Evolutionary conservation across 2,113 vertebrate species (phyloP), one percentile per base, ranked within the genome.

Genomic region (Oreotrochilus melanogaster): DNA sequence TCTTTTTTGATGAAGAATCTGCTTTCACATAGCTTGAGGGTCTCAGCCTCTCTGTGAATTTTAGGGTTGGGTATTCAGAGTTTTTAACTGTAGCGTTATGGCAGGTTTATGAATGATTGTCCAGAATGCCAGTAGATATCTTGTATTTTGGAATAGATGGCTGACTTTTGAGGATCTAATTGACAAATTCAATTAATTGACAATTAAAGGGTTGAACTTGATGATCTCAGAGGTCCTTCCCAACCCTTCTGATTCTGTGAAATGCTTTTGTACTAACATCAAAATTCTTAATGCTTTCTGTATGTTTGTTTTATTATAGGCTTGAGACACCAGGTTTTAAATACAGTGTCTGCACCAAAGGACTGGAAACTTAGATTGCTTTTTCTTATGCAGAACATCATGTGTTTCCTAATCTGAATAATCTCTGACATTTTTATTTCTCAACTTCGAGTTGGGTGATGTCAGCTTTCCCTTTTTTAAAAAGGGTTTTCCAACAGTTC

Each of bases 321-420:
- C 21, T 28, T 28, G 2, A 31, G 37, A 16, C 17, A 9, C 11
- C 6, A 17, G 13, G 18, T 80, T 64, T 56, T 35, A 61, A 13
- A 58, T 30, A 11, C 24, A 4, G 2, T 11, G 13, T 47, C 17
- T 64, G 14, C 19, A 11, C 42, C 48, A 23, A 37, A 16, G 14
- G 2, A 1, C 5, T 45, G 28, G 31, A 27, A 75, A 79, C 5
- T 15, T 5, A 1, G 0, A 1, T 9, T 37, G 53, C 6, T 56
- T 51, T 2, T 60, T 67, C 7, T 53, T 78, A 12, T 23, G 28
- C 7, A 24, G 50, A 80, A 67, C 28, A 48, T 25, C 31, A 71
- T 50, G 0, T 22, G 6, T n/a, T 73, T 70, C 8, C n/a, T 64
- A 5, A 39, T 56, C 6, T 50, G 43, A 67, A 35, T 17, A 2